Evolutionary conservation across 2,888 invertebrate species (phyloP).

Genomic region (Eucera pruinosa): DNA sequence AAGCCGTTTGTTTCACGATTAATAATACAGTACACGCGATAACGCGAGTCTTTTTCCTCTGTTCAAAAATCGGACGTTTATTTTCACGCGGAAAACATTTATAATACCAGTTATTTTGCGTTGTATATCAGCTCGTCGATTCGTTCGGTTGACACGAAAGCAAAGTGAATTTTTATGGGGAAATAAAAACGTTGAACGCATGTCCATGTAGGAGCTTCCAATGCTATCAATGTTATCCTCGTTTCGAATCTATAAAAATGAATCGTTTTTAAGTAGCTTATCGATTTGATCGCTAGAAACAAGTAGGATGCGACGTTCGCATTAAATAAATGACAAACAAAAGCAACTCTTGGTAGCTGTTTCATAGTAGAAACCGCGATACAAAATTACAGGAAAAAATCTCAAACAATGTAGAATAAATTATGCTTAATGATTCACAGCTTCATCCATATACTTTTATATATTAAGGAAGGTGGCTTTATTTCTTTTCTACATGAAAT

Average conservation of each 20-base stretch:
- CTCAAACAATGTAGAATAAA: too few relatives aligned
- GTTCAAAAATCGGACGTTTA: conserved; percentile 22
- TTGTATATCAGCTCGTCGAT: conserved; percentile 9
- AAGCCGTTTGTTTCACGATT: conserved; percentile 27
- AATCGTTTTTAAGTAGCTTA: not conserved
- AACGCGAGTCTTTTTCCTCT: conserved; percentile 5
- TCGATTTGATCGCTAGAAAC: not conserved
- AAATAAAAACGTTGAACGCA: not conserved
- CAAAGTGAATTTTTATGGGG: conserved; percentile 12
- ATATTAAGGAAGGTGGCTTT: too few relatives aligned
- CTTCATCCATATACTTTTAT: too few relatives aligned
- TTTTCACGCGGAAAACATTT: conserved; percentile 19
- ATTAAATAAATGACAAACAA: not conserved
- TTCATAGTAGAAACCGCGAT: too few relatives aligned
- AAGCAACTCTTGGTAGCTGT: not conserved
- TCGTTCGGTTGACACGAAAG: not conserved
- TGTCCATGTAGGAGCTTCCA: not conserved
- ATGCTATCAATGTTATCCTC: not conserved
- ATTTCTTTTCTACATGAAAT: too few relatives aligned
- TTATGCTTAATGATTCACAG: too few relatives aligned
- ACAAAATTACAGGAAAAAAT: too few relatives aligned
- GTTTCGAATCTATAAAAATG: not conserved
- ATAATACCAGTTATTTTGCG: conserved; percentile 5
- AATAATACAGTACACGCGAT: conserved; percentile 43
- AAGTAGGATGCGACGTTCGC: too few relatives aligned